Base-by-base conservation (phyloP, 2,888 invertebrate species). In the Thumatha senex region DNA sequence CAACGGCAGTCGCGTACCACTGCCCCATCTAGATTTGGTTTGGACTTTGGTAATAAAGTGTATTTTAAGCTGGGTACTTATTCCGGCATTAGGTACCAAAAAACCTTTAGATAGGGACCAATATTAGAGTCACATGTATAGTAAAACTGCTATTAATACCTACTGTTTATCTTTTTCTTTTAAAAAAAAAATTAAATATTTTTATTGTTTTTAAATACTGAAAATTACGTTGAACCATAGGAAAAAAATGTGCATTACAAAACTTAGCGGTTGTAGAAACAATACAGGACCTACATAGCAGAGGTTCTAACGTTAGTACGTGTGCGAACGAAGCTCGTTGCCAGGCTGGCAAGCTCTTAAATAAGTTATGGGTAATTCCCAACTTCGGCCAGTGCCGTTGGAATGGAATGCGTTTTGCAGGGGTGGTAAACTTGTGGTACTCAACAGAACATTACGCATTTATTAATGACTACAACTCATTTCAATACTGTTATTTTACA, bases 301-400 rank as follows among this genome's bases (percentile, higher is more conserved):
- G n/a, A 24, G 63, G 59, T 62, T 58, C 63, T 51, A 55, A 47
- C 42, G 12, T 45, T 48, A 49, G 49, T 51, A 42, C 50, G 54
- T 62, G 56, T 66, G 67, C 70, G 67, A 64, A 44, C 58, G 54
- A 44, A 58, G 61, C 60, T 63, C 51, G 67, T 66, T 63, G 61
- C 56, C 38, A 56, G 40, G 48, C 51, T 61, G 54, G 63, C 61
- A 56, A 70, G 72, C 68, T 77, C 72, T 80, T 74, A 79, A 82
- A 82, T 79, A 78, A 77, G 76, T 81, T 81, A 84, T 81, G 69
- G 78, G 78, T 81, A 83, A 83, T 83, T 78, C 79, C 70, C 58
- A 58, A 65, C 65, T 74, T 70, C 61, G 70, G 72, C 64, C 64
- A 64, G 72, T 73, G 77, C 64, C 64, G 64, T 72, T 73, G 77